Conservation (phyloP, 2,797 vertebrate species). For the Diglossa cyanea region DNA sequence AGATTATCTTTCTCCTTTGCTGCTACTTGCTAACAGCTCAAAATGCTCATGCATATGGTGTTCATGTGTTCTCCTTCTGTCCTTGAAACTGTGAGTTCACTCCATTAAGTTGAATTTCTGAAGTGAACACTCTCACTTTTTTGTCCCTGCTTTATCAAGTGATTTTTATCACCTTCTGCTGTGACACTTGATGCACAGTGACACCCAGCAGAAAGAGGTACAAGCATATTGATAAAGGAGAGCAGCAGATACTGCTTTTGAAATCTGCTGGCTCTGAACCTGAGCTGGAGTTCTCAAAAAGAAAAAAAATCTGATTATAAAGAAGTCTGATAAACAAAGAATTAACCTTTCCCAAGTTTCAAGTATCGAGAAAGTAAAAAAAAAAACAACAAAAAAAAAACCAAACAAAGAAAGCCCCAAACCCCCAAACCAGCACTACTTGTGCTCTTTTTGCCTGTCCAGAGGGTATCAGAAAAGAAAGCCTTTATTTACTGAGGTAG, state of each 20-base stretch:
- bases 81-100: not conserved
- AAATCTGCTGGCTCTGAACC: not conserved
- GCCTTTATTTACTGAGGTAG: not conserved
- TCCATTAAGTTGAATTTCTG: not conserved
- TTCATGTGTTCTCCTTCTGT: not conserved
- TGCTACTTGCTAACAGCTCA: slow-evolving; percentile 20
- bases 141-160: not conserved
- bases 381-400: not conserved
- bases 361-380: not conserved
- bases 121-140: not conserved
- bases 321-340: not conserved
- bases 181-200: not conserved
- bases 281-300: not conserved
- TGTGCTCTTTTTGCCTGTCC: not conserved
- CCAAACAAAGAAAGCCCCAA: not conserved
- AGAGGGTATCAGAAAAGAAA: not conserved
- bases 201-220: not conserved
- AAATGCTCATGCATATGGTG: not conserved
- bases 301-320: not conserved
- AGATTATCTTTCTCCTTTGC: slow-evolving; percentile 1
- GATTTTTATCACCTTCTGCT: not conserved
- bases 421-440: not conserved
- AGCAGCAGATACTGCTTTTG: not conserved
- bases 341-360: not conserved
- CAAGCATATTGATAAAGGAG: not conserved